Evolutionary conservation across 2,797 vertebrate genomes (phyloP), one percentile per base, ranked within the genome.

Genomic region (Neomorphus geoffroyi): DNA sequence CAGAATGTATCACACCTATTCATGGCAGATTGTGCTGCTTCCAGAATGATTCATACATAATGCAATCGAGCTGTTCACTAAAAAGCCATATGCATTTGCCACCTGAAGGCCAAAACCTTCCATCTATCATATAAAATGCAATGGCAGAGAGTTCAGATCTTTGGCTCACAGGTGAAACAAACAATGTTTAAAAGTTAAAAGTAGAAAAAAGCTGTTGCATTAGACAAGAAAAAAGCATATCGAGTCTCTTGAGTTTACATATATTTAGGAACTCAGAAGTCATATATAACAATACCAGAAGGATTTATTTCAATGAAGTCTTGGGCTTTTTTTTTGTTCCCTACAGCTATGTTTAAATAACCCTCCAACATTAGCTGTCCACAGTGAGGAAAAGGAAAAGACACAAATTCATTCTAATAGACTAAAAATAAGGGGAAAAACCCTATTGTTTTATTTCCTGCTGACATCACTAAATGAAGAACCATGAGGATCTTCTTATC

Each of bases 401-500:
- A 15, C 46, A 92, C 9, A 50, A 83, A 88, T 64, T 78, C 28
- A 69, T 65, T 66, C 35, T 81, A 51, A 28, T 53, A 57, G 57
- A 80, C 22, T 54, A 69, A 86, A 95, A 82, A 58, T 19, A 39
- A 92, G 28, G 17, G 11, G 18, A 65, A 87, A 88, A 23, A 0
- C 2, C 14, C 17, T 30, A 23, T 1, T 21, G 61, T 67, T 92
- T 79, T 86, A 56, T 64, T 88, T 86, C 62, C 93, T 90, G 81
- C 90, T 66, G 32, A 65, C 90, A 87, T 80, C 80, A 85, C 56
- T 91, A 92, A 92, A 50, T 84, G 93, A 86, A 96, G 91, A 97
- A 94, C 90, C 89, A 96, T 85, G 94, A 78, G 70, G 61, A 79
- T 93, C 96, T 96, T 94, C 88, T 93, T 86, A 96, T 90, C 91